Base-by-base conservation (phyloP, 92 coral and sea anemone species). In the Epizoanthus illoricatus region DNA sequence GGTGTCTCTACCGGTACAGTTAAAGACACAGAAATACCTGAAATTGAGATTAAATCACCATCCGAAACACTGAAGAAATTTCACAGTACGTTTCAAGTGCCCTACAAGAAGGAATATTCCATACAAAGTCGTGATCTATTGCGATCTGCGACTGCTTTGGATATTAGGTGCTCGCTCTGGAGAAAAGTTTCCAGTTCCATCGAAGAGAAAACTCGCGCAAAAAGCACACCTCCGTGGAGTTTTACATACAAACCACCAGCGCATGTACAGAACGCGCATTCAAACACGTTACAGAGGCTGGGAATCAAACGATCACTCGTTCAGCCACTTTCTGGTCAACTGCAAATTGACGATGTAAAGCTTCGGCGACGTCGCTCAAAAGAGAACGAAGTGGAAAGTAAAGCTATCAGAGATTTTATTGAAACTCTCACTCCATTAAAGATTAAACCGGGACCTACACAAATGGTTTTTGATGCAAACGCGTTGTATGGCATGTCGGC, bases 161-260 rank as follows among this genome's bases (percentile, higher is more conserved):
- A 91, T 45, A 86, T 97, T 79, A 91, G 92, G 47, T 86, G 97
- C 66, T 85, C 89, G 45, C 75, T 94, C 86, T 97, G 99, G 99
- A 87, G 90, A 69, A 87, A 91, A 64, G 86, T 97, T 55, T 75
- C 88, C 5, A 79, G 75, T 57, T 87, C 90, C 45, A 74, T 85
- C 39, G 90, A 79, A 19, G 91, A 89, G 62, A 81, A 88, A 41
- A 88, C 86, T 18, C 87, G 97, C 49, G 91, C 87, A 17, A 85
- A 87, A n/a, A 94, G 99, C 23, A 94, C 99, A 2, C 91, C 96
- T 4, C 90, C 94, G 11, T 82, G 97, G 89, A 49, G 84, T 60
- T 57, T 63, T 15, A 80, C 78, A 9, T 80, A 74, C 49, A 84
- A 72, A 45, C 91, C 97, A 4, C 99, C 99, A 3, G 72, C 76